These are phyloP conservation scores for Polyommatus iphigenia DNA, from an alignment of 2,888 invertebrate species.

Conservation along the genomic window DNA sequence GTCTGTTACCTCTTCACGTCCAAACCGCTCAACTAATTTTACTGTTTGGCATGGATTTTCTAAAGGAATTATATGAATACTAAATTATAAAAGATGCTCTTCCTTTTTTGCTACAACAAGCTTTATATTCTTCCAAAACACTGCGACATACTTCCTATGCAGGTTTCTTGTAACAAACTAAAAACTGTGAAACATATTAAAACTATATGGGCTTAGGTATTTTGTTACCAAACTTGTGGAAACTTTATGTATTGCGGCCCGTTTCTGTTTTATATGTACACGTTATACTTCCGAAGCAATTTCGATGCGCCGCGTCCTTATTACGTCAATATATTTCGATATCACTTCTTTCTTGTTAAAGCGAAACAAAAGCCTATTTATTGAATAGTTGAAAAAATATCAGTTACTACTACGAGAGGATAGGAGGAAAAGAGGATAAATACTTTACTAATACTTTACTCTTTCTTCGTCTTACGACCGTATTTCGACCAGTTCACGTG, in stretches of 20 bases:
- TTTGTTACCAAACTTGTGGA: conserved; percentile 38
- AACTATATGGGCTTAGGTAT: conserved; percentile 4
- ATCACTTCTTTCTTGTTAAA: not conserved
- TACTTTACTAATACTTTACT: no score
- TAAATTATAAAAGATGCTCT: not conserved
- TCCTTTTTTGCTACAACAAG: not conserved
- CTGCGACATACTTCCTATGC: not conserved
- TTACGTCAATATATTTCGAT: conserved; percentile 16
- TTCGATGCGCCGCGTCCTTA: conserved; percentile 28
- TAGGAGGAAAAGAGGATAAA: no score
- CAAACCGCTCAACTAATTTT: no score
- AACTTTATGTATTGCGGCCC: conserved; percentile 43
- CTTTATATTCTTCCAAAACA: not conserved
- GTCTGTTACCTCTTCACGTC: no score
- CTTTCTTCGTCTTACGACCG: no score
- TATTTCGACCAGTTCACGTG: no score
- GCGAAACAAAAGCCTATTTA: no score
- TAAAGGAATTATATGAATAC: no score
- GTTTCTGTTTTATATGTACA: conserved; percentile 32
- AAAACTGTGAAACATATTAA: conserved; percentile 8
- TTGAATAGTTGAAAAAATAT: no score
- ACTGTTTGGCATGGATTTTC: no score
- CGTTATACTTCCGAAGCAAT: conserved; percentile 31
- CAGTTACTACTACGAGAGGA: no score
- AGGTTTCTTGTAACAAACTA: conserved; percentile 1